Conservation (phyloP, 2,113 vertebrate species). For the Merops nubicus region DNA sequence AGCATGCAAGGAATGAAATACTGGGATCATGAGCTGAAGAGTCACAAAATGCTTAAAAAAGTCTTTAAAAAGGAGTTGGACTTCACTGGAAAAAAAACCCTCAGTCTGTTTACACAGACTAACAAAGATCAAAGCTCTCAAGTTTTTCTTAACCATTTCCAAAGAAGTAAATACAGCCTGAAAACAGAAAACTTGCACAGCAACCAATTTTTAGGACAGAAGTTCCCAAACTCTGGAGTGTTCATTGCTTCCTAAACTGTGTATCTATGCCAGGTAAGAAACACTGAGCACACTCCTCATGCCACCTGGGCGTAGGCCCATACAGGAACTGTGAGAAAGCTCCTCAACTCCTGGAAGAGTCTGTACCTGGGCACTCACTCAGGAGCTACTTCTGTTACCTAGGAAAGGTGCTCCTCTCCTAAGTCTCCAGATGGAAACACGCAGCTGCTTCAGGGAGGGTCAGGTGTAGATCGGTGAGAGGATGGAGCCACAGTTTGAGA, state of each 20-base stretch:
- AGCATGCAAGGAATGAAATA: background rate
- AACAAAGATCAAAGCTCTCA: conserved; percentile 33
- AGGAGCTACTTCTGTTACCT: conserved; percentile 33
- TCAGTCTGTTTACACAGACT: conserved; percentile 7
- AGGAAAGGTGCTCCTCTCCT: conserved; percentile 52
- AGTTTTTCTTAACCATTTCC: conserved; percentile 42
- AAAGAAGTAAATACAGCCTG: background rate
- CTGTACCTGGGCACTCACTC: background rate
- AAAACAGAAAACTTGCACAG: conserved; percentile 24
- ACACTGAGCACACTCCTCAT: background rate
- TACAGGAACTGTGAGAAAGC: background rate
- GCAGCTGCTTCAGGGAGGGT: background rate
- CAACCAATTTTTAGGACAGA: background rate
- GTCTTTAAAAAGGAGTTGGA: background rate
- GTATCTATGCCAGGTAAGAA: background rate
- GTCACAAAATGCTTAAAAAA: background rate
- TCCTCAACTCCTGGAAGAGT: conserved; percentile 15
- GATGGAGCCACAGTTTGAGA: conserved; percentile 53
- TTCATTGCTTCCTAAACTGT: background rate
- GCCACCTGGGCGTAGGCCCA: background rate
- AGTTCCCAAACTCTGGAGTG: background rate
- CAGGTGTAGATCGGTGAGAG: conserved; percentile 15
- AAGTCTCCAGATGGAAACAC: conserved; percentile 30
- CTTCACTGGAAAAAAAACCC: conserved; percentile 19
- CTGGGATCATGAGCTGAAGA: background rate